phyloP scores from a whole-genome alignment of 2,113 vertebrate genomes.

The Blennius ocellaris region DNA sequence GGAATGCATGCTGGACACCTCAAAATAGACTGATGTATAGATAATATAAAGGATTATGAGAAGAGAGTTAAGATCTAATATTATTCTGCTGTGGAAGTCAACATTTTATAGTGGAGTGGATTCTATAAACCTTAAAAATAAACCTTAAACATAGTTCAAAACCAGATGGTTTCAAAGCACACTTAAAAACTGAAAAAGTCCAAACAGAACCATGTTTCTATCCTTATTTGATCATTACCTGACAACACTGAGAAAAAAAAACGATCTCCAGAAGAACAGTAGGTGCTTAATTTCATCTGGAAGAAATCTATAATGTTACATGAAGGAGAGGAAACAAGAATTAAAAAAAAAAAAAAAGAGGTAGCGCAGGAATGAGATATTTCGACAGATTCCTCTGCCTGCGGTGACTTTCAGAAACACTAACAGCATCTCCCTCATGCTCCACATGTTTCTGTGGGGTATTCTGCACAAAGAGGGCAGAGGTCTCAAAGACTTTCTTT shows the following conservation, averaged over 20 bases:
- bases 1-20: slow-evolving; percentile 11
- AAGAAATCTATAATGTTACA: background rate
- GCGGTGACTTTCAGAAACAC: slow-evolving; percentile 38
- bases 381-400: slow-evolving; percentile 36
- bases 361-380: slow-evolving; percentile 20
- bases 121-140: slow-evolving; percentile 26
- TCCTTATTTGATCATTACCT: background rate
- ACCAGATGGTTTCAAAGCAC: too few relatives aligned
- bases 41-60: slow-evolving; percentile 25
- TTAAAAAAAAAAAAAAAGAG: slow-evolving; percentile 1
- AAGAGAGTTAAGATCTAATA: slow-evolving; percentile 19
- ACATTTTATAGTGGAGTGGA: slow-evolving; percentile 15
- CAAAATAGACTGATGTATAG: slow-evolving; percentile 35
- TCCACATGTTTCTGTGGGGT: slow-evolving; percentile 57
- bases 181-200: too few relatives aligned
- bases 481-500: slow-evolving; percentile 53
- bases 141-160: background rate
- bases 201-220: background rate
- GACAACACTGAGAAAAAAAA: background rate
- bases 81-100: slow-evolving; percentile 17
- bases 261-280: background rate
- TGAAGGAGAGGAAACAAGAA: slow-evolving; percentile 7
- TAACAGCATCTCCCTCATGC: slow-evolving; percentile 47
- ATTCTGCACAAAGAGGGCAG: slow-evolving; percentile 45
- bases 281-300: slow-evolving; percentile 4